Conservation (phyloP, 2,888 invertebrate species). For the Agriopis leucophaearia region DNA sequence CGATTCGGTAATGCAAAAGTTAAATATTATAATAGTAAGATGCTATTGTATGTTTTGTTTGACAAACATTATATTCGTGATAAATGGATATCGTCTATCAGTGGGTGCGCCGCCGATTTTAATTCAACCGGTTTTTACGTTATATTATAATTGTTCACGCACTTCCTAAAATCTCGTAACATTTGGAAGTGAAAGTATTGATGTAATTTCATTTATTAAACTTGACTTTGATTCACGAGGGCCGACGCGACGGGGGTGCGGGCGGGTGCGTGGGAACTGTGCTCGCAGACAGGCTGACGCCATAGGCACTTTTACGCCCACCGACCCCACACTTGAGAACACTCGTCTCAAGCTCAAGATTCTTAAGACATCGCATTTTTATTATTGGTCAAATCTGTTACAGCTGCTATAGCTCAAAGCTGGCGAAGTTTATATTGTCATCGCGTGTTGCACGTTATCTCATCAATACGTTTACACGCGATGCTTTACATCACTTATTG, state of each 20-base stretch:
- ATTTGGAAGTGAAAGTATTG: slow-evolving; percentile 76
- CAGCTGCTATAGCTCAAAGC: slow-evolving; percentile 2
- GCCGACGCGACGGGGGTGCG: slow-evolving; percentile 51
- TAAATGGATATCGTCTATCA: slow-evolving; percentile 10
- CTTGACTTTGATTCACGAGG: slow-evolving; percentile 65
- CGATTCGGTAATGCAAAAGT: too few species aligned
- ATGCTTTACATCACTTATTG: slow-evolving; percentile 15
- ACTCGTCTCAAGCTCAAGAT: slow-evolving; percentile 18
- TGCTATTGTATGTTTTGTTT: neutral
- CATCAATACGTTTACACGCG: slow-evolving; percentile 20
- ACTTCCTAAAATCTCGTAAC: slow-evolving; percentile 59
- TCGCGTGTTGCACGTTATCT: slow-evolving; percentile 13
- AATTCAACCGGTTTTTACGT: slow-evolving; percentile 34
- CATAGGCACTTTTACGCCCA: slow-evolving; percentile 69
- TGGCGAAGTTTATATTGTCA: slow-evolving; percentile 1
- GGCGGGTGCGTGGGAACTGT: slow-evolving; percentile 64
- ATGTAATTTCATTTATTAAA: slow-evolving; percentile 67
- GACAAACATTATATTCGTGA: neutral
- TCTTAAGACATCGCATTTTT: slow-evolving; percentile 6
- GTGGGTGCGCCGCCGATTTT: slow-evolving; percentile 31
- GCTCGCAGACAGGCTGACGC: slow-evolving; percentile 80
- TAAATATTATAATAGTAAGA: too few species aligned
- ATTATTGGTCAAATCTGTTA: neutral
- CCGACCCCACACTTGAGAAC: slow-evolving; percentile 30
- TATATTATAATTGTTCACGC: slow-evolving; percentile 41